These are phyloP conservation scores for Pseudomyrmex flavicornis DNA, from an alignment of 1,140 invertebrate genomes.

Conservation along the genomic window DNA sequence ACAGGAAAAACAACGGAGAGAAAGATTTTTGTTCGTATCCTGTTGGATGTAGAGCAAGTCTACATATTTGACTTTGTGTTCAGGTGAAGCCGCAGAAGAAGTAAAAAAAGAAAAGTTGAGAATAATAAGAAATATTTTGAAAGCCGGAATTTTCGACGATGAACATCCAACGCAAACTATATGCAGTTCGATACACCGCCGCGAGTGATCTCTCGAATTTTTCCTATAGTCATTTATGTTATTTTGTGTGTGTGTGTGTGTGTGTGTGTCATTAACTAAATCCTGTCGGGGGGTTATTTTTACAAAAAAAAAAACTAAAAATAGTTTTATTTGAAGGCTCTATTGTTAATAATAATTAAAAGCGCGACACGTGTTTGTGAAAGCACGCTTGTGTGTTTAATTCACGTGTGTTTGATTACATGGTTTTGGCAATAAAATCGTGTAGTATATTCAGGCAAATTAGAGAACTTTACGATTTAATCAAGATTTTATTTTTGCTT, in stretches of 20 bases:
- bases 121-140: slow-evolving; percentile 31
- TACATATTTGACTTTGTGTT: slow-evolving; percentile 38
- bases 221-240: background rate
- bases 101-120: background rate
- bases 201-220: slow-evolving; percentile 18
- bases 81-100: background rate
- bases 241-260: too few relatives aligned
- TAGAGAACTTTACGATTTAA: background rate
- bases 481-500: too few relatives aligned
- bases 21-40: slow-evolving; percentile 40
- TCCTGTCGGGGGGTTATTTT: background rate
- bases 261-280: background rate
- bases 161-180: slow-evolving; percentile 14
- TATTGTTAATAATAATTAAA: background rate
- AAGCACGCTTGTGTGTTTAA: background rate
- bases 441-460: background rate
- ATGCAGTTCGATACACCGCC: background rate
- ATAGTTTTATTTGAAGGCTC: background rate
- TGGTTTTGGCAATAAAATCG: background rate
- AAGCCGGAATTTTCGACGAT: slow-evolving; percentile 42
- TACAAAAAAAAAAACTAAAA: background rate
- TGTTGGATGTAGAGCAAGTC: slow-evolving; percentile 42
- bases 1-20: background rate
- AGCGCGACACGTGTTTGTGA: background rate
- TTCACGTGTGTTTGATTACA: too few relatives aligned